Conservation (phyloP, 2,113 vertebrate species). For the Numenius arquata region DNA sequence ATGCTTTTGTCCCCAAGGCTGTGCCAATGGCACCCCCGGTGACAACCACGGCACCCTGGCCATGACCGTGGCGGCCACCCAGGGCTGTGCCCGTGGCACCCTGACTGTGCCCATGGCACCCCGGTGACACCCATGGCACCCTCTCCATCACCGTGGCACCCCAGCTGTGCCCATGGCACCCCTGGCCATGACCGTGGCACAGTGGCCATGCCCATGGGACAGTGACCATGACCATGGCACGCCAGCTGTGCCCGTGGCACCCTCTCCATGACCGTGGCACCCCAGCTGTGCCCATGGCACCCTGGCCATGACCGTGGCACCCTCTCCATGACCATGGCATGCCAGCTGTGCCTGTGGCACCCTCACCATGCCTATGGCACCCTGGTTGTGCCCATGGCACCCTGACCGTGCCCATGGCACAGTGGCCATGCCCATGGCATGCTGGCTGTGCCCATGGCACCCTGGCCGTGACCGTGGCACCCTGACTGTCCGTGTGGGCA, state of each 20-base stretch:
- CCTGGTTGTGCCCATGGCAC: neutral
- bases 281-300: fast-evolving
- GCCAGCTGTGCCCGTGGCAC: fast-evolving
- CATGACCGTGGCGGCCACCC: neutral
- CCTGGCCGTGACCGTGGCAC: fast-evolving
- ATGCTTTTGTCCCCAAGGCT: neutral
- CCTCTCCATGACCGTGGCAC: fast-evolving
- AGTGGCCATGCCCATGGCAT: fast-evolving
- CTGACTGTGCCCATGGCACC: fast-evolving
- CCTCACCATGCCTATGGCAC: neutral
- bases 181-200: fast-evolving
- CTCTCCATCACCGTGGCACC: fast-evolving
- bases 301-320: fast-evolving
- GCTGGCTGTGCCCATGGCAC: fast-evolving
- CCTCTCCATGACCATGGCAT: fast-evolving
- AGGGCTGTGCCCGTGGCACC: fast-evolving
- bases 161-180: fast-evolving
- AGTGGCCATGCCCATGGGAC: neutral
- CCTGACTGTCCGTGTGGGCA: too few species aligned
- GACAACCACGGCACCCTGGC: fast-evolving
- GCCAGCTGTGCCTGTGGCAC: fast-evolving
- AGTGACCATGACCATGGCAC: neutral
- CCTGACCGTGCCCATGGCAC: fast-evolving
- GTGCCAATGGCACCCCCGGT: too few species aligned
- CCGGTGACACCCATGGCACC: too few species aligned